These are phyloP conservation scores for Cherax quadricarinatus DNA, from an alignment of 1,140 invertebrate species.

Conservation along the genomic window DNA sequence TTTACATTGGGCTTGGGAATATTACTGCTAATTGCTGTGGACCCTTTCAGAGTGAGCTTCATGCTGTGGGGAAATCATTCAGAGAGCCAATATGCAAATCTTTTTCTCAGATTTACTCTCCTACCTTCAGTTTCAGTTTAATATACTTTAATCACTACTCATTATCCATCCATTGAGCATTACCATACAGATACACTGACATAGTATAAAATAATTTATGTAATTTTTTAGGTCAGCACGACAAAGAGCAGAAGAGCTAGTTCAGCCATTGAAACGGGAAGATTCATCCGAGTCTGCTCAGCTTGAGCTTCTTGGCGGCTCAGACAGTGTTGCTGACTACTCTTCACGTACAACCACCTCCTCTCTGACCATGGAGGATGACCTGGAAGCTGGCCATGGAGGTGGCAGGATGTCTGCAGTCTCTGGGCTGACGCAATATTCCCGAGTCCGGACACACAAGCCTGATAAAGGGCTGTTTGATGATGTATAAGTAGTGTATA, in stretches of 20 bases:
- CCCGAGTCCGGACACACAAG: slow-evolving; percentile 48
- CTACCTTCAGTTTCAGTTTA: too few relatives aligned
- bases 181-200: too few relatives aligned
- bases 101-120: too few relatives aligned
- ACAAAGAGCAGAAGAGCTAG: slow-evolving; percentile 78
- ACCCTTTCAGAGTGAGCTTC: too few relatives aligned
- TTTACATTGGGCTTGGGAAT: too few relatives aligned
- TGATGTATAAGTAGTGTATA: slow-evolving; percentile 47
- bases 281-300: slow-evolving; percentile 59
- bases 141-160: too few relatives aligned
- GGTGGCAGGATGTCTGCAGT: not conserved
- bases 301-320: slow-evolving; percentile 49
- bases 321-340: slow-evolving; percentile 29
- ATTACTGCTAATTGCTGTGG: too few relatives aligned
- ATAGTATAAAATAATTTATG: not conserved
- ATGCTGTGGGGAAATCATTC: too few relatives aligned
- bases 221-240: slow-evolving; percentile 76
- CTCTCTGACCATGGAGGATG: slow-evolving; percentile 20
- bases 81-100: too few relatives aligned
- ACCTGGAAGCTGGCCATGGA: not conserved
- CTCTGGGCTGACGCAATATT: slow-evolving; percentile 45
- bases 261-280: slow-evolving; percentile 63
- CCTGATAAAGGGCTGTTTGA: slow-evolving; percentile 69
- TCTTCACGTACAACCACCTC: not conserved
- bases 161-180: too few relatives aligned